Evolutionary conservation across 2,888 invertebrate species (phyloP).

Genomic region (Spicauda simplicius): DNA sequence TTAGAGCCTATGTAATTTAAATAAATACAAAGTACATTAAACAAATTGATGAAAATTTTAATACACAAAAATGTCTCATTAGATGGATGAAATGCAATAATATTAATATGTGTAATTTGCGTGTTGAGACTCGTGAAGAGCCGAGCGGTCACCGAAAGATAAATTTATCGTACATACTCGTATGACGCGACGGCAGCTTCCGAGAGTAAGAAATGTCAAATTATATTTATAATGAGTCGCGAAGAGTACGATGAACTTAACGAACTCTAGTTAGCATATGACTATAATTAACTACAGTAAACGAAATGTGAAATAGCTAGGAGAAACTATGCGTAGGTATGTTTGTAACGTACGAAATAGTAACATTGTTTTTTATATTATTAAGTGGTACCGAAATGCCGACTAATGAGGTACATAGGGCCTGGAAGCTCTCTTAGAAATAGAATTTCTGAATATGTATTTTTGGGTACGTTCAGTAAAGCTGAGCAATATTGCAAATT

Average conservation of each 20-base stretch:
- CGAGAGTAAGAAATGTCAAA: conserved; percentile 48
- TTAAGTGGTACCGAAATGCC: too few species aligned
- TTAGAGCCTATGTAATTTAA: background rate
- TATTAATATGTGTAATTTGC: conserved; percentile 17
- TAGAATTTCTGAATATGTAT: too few species aligned
- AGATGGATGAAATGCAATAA: conserved; percentile 10
- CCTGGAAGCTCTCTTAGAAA: too few species aligned
- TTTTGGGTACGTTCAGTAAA: background rate
- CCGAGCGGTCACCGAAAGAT: conserved; percentile 28
- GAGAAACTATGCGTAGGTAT: too few species aligned
- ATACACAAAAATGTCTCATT: background rate
- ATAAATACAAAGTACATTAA: conserved; percentile 2
- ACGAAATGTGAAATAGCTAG: background rate
- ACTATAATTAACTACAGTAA: conserved; percentile 7
- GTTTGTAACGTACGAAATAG: too few species aligned
- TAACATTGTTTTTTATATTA: too few species aligned
- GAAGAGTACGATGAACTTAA: conserved; percentile 49
- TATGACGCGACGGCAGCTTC: conserved; percentile 37
- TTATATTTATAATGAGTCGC: conserved; percentile 48
- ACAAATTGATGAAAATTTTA: conserved; percentile 7
- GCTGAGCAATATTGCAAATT: conserved; percentile 8
- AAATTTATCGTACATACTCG: conserved; percentile 37
- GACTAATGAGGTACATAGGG: too few species aligned
- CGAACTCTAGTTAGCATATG: conserved; percentile 23
- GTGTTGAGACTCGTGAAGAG: background rate